Evolutionary conservation across 2,888 invertebrate genomes (phyloP).

Genomic region (Argyresthia albistria): DNA sequence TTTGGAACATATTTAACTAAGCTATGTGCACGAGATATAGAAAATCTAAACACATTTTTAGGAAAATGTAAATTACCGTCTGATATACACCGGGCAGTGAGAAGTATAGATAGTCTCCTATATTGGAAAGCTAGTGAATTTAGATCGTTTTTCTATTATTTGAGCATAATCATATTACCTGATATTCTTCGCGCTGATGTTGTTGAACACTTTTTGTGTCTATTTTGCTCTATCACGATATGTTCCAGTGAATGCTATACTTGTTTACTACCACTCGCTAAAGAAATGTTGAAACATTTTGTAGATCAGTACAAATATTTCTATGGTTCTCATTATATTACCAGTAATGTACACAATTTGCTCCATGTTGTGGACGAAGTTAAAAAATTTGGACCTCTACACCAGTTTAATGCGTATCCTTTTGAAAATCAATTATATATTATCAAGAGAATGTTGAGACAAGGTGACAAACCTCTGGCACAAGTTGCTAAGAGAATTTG

Average conservation of each 20-base stretch:
- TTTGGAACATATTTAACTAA: conserved; percentile 11
- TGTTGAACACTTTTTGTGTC: conserved; percentile 14
- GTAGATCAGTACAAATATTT: conserved; percentile 4
- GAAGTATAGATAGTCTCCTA: conserved; percentile 10
- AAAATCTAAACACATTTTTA: conserved; percentile 10
- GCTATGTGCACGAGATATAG: conserved; percentile 10
- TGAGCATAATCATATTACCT: conserved; percentile 13
- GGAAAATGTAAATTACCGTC: conserved; percentile 10
- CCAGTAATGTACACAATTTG: conserved; percentile 13
- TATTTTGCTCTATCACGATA: conserved; percentile 17
- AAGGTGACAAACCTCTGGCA: too few species aligned
- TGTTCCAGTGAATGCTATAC: conserved; percentile 11
- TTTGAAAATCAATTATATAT: too few species aligned
- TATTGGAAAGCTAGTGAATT: conserved; percentile 18
- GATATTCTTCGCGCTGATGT: conserved; percentile 7
- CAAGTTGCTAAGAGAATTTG: too few species aligned
- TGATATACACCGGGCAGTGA: conserved; percentile 14
- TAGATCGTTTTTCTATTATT: conserved; percentile 14
- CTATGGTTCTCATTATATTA: conserved; percentile 9
- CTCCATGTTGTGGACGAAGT: conserved; percentile 9
- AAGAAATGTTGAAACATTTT: conserved; percentile 10
- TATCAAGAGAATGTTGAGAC: too few species aligned
- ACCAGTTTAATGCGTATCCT: not conserved
- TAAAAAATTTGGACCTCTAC: not conserved
- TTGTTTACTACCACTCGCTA: conserved; percentile 10